Conservation (phyloP, 2,113 vertebrate species). For the Passer montanus region DNA sequence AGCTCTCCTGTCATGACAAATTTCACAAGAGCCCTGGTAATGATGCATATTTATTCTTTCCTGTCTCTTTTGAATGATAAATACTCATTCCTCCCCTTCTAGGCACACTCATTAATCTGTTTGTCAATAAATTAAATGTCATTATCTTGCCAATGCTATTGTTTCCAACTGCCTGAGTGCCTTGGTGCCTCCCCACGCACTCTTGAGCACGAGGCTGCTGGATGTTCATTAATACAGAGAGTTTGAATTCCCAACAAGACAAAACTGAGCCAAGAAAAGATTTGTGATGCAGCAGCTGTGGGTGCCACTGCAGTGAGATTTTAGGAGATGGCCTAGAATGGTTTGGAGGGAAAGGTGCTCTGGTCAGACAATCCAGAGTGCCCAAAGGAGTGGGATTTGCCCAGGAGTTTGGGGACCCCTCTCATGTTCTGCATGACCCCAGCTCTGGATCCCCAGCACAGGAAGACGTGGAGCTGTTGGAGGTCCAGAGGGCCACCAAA, state of each 20-base stretch:
- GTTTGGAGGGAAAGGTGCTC: background rate
- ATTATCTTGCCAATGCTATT: constrained; percentile 49
- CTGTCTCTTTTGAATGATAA: constrained; percentile 12
- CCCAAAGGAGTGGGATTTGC: background rate
- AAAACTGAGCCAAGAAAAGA: background rate
- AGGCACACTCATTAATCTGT: constrained; percentile 38
- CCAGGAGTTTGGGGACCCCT: background rate
- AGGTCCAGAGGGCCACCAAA: background rate
- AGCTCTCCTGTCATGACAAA: background rate
- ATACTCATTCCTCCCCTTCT: constrained; percentile 5
- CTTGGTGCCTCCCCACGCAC: background rate
- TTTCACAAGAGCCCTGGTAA: background rate
- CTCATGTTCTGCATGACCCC: background rate
- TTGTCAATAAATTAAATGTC: constrained; percentile 63
- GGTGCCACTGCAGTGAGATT: background rate
- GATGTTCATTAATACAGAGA: background rate
- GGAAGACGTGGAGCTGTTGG: background rate
- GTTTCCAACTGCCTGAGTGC: constrained; percentile 31
- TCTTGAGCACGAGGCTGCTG: background rate
- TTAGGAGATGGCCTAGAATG: background rate
- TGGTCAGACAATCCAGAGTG: background rate
- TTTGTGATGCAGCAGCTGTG: background rate
- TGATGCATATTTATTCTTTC: background rate
- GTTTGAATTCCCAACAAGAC: background rate
- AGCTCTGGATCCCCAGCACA: background rate